Percentiles rank a stretch among this genome's conserved stretches.
These are phyloP conservation scores for Aleadryas rufinucha DNA, from an alignment of 2,113 vertebrate species.

Conservation along the genomic window DNA sequence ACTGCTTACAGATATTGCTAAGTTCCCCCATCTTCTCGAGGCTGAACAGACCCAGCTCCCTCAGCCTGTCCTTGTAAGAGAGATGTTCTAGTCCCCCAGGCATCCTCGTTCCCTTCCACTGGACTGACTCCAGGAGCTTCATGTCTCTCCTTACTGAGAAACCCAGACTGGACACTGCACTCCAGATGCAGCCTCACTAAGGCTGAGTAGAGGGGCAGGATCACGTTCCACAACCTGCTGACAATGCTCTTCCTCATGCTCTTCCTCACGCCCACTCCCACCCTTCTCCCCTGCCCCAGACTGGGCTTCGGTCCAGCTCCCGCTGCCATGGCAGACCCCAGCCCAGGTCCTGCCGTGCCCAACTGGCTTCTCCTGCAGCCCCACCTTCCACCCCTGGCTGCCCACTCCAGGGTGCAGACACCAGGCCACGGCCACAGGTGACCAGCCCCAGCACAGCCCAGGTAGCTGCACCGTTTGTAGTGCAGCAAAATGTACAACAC, in stretches of 20 bases:
- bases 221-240: not conserved
- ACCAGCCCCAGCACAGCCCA: not conserved
- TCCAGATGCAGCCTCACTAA: not conserved
- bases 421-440: not conserved
- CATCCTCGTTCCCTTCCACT: fast-evolving
- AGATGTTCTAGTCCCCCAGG: not conserved
- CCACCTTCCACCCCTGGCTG: too few species aligned
- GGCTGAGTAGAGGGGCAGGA: not conserved
- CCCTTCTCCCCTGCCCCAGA: not conserved
- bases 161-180: not conserved
- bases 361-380: fast-evolving
- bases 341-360: fast-evolving
- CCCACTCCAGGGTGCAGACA: fast-evolving
- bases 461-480: fast-evolving
- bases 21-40: not conserved
- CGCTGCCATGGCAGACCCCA: not conserved
- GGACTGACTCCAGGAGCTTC: not conserved
- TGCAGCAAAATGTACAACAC: fast-evolving
- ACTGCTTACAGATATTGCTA: not conserved
- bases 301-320: fast-evolving
- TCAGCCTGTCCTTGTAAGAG: not conserved
- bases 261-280: not conserved
- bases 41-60: not conserved
- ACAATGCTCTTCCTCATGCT: not conserved
- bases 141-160: not conserved